Evolutionary conservation across 2,113 vertebrate species (phyloP), one percentile per base, ranked within the genome.

Genomic region (Cyphomyrus plagiostoma): DNA sequence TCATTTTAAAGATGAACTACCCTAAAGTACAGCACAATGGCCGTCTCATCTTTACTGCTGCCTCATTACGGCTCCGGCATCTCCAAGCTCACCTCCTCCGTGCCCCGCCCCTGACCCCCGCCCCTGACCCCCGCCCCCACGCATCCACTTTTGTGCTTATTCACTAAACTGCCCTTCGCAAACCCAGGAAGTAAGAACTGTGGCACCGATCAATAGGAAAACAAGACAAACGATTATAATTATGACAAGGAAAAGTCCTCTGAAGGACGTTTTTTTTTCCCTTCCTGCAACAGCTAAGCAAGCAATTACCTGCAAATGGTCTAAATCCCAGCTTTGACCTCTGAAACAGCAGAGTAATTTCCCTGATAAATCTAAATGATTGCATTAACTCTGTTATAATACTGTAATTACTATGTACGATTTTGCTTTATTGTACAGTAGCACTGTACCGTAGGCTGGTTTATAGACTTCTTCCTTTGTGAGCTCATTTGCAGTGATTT

Each of bases 1-100:
- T 96, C 95, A 96, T 96, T 96, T 94, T 94, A 93, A 95, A 96
- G 95, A 96, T 96, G 95, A 95, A 96, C 95, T 96, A 94, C 94
- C 95, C 94, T 95, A 95, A 96, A 95, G 95, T 95, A 94, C 95
- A 95, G 95, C 94, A 96, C 95, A 95, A 95, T 94, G 94, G 93
- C 82, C 56, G 90, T 94, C 95, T 95, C 94, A 94, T 95, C 95
- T 95, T 95, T 95, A 96, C 93, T 92, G 93, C 94, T 92, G 93
- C 92, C 96, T 96, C 94, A 95, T 96, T 96, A 96, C 94, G 93
- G 95, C 93, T 95, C 92, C 91, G 93, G 93, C 90, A 84, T 92
- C 94, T 94, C 91, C 88, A 62, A 91, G 91, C 93, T 94, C 94
- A 94, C 94, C 94, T 93, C 92, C 58, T 90, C 90, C 86, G 89